A percentile compares a stretch with the other conserved stretches of the same genome.
These are phyloP conservation scores for Pangasius mekongensis DNA, from an alignment of 2,797 vertebrate genomes.

Conservation along the genomic window DNA sequence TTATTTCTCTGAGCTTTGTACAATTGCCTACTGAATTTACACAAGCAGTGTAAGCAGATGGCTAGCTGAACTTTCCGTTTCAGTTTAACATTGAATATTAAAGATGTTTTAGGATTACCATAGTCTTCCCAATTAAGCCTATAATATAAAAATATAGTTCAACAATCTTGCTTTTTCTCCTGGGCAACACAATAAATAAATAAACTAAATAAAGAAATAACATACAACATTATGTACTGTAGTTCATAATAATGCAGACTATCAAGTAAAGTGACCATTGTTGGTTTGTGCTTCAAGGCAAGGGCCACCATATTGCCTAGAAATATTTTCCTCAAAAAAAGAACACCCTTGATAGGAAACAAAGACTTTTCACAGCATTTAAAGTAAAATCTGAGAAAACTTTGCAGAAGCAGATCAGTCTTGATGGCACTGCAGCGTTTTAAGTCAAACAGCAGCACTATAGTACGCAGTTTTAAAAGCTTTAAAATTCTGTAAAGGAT, in stretches of 20 bases:
- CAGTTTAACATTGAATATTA: not conserved
- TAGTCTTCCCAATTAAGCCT: not conserved
- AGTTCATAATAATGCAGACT: not conserved
- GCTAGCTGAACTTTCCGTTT: not conserved
- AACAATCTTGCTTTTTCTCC: not conserved
- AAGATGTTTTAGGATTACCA: not conserved
- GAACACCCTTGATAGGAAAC: not conserved
- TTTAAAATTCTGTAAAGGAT: conserved; percentile 21
- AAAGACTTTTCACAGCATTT: not conserved
- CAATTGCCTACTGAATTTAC: not conserved
- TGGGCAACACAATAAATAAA: not conserved
- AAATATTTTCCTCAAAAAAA: not conserved
- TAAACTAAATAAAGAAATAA: no score
- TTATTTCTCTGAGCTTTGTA: not conserved
- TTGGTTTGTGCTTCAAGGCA: not conserved
- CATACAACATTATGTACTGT: not conserved
- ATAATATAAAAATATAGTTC: not conserved
- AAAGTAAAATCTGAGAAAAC: not conserved
- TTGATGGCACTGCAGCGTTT: not conserved
- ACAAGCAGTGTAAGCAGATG: not conserved
- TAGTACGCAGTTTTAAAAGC: conserved; percentile 7
- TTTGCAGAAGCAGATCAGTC: not conserved
- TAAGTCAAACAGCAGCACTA: not conserved
- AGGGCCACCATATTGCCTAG: not conserved
- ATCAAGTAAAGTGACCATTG: not conserved